Percentiles rank a stretch among this genome's conserved stretches.
Conservation (phyloP, 2,113 vertebrate genomes). For the Phalacrocorax aristotelis region DNA sequence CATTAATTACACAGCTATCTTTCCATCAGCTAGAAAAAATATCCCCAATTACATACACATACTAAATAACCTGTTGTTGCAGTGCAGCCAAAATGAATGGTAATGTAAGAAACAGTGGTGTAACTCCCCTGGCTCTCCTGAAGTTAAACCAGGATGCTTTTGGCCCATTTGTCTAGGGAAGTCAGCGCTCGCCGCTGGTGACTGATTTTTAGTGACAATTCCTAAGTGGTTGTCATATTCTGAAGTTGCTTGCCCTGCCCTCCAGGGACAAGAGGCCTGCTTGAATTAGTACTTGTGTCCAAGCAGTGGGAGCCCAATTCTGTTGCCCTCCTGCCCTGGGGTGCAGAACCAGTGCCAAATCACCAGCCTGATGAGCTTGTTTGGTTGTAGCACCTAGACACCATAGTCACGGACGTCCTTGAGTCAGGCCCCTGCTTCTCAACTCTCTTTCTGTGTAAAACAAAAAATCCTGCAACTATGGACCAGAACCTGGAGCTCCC, state of each 20-base stretch:
- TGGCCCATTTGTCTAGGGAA: not conserved
- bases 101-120: not conserved
- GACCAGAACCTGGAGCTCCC: not conserved
- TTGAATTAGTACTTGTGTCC: not conserved
- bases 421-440: not conserved
- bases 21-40: not conserved
- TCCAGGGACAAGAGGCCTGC: not conserved
- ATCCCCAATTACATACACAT: not conserved
- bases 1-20: constrained; percentile 19
- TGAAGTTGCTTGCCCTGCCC: not conserved
- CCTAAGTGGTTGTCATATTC: constrained; percentile 20
- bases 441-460: not conserved
- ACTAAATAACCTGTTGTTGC: not conserved
- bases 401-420: not conserved
- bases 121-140: not conserved
- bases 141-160: not conserved
- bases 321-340: not conserved
- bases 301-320: not conserved
- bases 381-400: not conserved
- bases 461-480: not conserved
- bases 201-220: constrained; percentile 22
- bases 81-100: not conserved
- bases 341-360: not conserved
- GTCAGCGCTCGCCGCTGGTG: not conserved
- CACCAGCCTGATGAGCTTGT: not conserved